phyloP scores from a whole-genome alignment of 2,888 invertebrate species.

The Pristionchus japonicus region DNA sequence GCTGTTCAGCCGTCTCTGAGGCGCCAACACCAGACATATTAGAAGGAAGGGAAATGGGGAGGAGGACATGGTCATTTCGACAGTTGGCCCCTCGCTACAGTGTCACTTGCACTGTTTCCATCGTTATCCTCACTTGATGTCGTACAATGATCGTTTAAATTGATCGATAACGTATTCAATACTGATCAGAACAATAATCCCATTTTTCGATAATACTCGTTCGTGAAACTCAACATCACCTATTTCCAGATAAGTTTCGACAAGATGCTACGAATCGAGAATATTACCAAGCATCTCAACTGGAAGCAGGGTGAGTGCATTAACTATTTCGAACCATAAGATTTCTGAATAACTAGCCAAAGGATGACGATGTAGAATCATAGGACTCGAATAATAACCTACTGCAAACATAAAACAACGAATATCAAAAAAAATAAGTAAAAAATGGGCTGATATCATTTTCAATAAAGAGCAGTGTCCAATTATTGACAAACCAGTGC shows the following conservation, averaged over 20 bases:
- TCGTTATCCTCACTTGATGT: too few species aligned
- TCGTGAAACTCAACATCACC: too few species aligned
- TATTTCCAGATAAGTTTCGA: conserved; percentile 57
- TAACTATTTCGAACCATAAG: too few species aligned
- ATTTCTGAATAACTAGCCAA: neutral
- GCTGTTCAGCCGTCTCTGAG: conserved; percentile 18
- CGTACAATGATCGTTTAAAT: too few species aligned
- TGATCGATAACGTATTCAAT: too few species aligned
- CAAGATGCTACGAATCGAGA: conserved; percentile 49
- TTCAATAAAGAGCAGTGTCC: too few species aligned
- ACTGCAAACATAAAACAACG: neutral
- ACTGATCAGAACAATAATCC: too few species aligned
- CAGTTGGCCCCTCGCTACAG: neutral
- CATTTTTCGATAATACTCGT: too few species aligned
- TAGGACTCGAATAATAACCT: neutral
- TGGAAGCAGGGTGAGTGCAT: conserved; percentile 76
- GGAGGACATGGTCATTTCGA: neutral
- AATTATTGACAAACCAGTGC: neutral
- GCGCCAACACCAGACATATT: conserved; percentile 25
- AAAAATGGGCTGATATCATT: too few species aligned
- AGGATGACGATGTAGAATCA: neutral
- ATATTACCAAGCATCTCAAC: conserved; percentile 74
- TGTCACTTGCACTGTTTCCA: neutral
- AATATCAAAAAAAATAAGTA: too few species aligned
- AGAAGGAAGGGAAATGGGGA: neutral